phyloP scores from a whole-genome alignment of 2,797 vertebrate species.

The Anolis apletophallus region DNA sequence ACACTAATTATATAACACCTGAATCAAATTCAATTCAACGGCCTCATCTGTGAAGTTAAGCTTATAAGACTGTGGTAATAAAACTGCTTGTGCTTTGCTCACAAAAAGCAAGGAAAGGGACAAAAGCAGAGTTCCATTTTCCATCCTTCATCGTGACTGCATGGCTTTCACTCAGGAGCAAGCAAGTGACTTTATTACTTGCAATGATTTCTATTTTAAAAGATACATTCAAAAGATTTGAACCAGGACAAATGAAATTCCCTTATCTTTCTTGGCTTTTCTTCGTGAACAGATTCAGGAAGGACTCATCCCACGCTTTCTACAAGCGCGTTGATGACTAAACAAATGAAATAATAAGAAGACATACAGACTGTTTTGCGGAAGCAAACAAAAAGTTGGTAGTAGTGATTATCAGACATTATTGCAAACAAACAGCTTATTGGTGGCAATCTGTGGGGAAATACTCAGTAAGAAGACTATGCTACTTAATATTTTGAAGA shows the following conservation, averaged over 20 bases:
- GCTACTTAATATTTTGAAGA: not conserved
- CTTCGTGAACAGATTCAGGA: too few species aligned
- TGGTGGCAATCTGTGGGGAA: not conserved
- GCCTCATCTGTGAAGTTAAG: not conserved
- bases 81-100: not conserved
- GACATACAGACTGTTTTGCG: not conserved
- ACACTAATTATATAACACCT: not conserved
- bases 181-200: not conserved
- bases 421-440: conserved; percentile 22
- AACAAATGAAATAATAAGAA: not conserved
- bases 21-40: not conserved
- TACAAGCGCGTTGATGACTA: too few species aligned
- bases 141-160: not conserved
- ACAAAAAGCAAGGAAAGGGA: not conserved
- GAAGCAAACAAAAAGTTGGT: conserved; percentile 8
- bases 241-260: not conserved
- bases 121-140: not conserved
- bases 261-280: too few species aligned
- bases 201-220: not conserved
- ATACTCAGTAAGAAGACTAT: conserved; percentile 21
- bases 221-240: not conserved
- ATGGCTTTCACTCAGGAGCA: not conserved
- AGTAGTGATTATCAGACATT: conserved; percentile 22
- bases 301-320: too few species aligned
- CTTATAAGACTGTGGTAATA: not conserved